Base-by-base conservation (phyloP, 2,888 invertebrate genomes). In the Peribatodes rhomboidaria region DNA sequence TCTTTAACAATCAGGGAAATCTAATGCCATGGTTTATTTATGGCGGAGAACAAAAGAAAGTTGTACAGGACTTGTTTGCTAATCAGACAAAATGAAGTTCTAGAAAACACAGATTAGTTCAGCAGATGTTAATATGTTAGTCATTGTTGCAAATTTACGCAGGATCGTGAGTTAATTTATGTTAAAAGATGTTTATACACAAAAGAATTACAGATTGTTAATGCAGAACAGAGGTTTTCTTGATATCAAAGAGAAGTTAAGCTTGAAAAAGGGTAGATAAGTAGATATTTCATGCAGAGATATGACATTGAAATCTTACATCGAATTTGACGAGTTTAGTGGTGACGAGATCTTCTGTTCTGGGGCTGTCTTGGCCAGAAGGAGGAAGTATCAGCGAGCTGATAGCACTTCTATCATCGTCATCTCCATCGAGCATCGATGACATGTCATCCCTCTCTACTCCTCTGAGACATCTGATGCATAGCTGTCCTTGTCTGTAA, bases 401-500 rank as follows among this genome's bases (percentile, higher is more conserved):
- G 72, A 96, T 94, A 76, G 95, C 95, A 73, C 95, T 95, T 69
- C 95, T 93, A 76, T 95, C 95, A 73, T 96, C 96, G 73, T 96
- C 97, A 73, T 97, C 97, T 31, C 95, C 95, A 64, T 95, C 95
- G 57, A 95, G 91, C 81, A 96, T 95, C 20, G 96, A 95, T 2
- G 95, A 95, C 83, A 95, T 94, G 74, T 95, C 95, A 71, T 95
- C 95, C 49, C 90, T 78, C 67, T 92, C 92, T 61, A 95, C 94
- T 50, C 95, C 95, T 66, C 97, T 94, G 57, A 97, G 93, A 84
- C 97, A 97, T 78, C 97, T 95, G 76, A 96, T 95, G 87, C 97
- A 97, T 79, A 97, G 94, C 81, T 97, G 96, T 11, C 97, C 97
- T 94, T 97, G 96, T 81, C 97, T 97, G 88, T 49, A 70, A 72